These are phyloP conservation scores for Saccopteryx leptura DNA, from an alignment of 2,113 vertebrate species.

Conservation along the genomic window DNA sequence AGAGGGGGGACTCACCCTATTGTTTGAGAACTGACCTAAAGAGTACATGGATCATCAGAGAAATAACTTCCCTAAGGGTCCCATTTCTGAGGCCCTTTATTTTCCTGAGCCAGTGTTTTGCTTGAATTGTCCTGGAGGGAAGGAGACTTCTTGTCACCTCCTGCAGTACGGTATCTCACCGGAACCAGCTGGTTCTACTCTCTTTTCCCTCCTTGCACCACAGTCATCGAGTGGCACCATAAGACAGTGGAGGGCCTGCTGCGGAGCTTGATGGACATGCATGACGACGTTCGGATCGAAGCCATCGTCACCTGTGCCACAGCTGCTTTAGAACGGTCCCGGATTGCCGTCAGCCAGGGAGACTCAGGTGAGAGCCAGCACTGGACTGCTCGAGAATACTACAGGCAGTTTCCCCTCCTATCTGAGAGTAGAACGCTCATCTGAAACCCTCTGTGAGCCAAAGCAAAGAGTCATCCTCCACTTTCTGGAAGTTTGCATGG, in stretches of 20 bases:
- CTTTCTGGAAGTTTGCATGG: not conserved
- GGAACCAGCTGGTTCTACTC: slow-evolving; percentile 57
- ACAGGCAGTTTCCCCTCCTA: not conserved
- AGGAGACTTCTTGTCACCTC: not conserved
- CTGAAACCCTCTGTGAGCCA: not conserved
- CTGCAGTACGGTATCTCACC: not conserved
- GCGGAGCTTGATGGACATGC: slow-evolving; percentile 77
- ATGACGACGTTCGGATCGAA: slow-evolving; percentile 82
- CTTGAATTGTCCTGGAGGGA: not conserved
- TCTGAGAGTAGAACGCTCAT: not conserved
- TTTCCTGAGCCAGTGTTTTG: not conserved
- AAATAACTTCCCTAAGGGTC: not conserved
- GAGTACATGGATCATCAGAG: not conserved
- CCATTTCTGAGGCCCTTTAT: slow-evolving; percentile 21
- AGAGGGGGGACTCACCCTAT: not conserved
- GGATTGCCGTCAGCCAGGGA: not conserved
- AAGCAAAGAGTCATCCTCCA: not conserved
- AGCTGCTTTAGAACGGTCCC: slow-evolving; percentile 80
- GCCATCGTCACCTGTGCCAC: slow-evolving; percentile 88
- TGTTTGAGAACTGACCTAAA: slow-evolving; percentile 15
- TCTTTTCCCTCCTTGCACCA: not conserved
- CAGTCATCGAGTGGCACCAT: slow-evolving; percentile 87
- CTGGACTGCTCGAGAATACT: not conserved
- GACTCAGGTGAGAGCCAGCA: slow-evolving; percentile 55
- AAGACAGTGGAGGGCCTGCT: slow-evolving; percentile 86